phyloP scores from a whole-genome alignment of 2,113 vertebrate genomes.

The Nanorana parkeri region DNA sequence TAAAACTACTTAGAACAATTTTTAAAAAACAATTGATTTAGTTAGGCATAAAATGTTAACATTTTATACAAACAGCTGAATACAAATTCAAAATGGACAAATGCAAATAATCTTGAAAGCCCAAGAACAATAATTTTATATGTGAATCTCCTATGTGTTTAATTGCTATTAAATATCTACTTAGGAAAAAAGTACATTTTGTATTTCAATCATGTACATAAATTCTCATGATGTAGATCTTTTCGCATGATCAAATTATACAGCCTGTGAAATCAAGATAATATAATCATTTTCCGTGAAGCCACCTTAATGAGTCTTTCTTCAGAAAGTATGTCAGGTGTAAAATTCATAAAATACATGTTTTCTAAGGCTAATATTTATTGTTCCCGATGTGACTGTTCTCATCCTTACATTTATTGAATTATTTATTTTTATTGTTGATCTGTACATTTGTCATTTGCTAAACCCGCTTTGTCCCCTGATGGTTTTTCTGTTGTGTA shows the following conservation, averaged over 20 bases:
- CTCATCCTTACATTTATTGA: neutral
- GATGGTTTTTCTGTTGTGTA: slow-evolving; percentile 34
- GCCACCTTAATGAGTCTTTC: neutral
- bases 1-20: too few species aligned
- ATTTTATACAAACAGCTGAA: too few species aligned
- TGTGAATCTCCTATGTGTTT: too few species aligned
- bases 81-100: too few species aligned
- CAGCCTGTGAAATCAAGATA: neutral
- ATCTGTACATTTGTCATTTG: slow-evolving; percentile 32
- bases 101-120: too few species aligned
- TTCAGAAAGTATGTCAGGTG: neutral
- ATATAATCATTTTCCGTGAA: neutral
- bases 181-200: neutral
- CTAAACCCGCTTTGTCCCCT: slow-evolving; percentile 29
- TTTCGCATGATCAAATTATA: neutral
- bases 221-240: neutral
- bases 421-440: slow-evolving; percentile 30
- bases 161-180: neutral
- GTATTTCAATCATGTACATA: neutral
- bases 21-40: too few species aligned
- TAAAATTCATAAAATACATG: neutral
- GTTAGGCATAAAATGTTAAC: too few species aligned
- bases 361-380: too few species aligned
- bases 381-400: neutral
- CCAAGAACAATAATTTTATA: too few species aligned